Base-by-base conservation (phyloP, 2,797 vertebrate species). In the Syngnathus rostellatus region DNA sequence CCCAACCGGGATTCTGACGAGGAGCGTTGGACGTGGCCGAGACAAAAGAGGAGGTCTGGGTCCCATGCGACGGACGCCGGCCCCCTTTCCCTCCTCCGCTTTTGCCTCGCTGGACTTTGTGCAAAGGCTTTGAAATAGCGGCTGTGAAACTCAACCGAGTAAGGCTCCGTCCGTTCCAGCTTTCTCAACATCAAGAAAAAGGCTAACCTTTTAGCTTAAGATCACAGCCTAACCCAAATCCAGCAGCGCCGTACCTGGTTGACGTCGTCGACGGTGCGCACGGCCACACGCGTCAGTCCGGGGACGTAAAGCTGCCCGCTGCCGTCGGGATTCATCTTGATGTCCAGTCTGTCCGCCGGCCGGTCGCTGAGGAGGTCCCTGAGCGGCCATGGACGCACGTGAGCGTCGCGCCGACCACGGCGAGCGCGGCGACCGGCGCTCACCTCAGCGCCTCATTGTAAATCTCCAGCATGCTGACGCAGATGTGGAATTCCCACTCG, bases 401-500 rank as follows among this genome's bases (percentile, higher is more conserved):
- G 14, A 46, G 43, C 43, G 41, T 43, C 41, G 5, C 43, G 12
- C 43, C 2, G 43, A 2, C 12, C 10, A 3, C 45, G 14, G 45
- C 14, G 16, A 46, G 45, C 23, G 25, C 31, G 2, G 11, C 3
- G 21, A 2, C 1, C 11, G 72, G 0, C 2, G 11, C 72, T 86
- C 82, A 98, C 97, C 96, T 87, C 71, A 99, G 92, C 0, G 90
- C 90, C 83, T 99, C 97, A 0, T 99, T 99, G 92, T 99, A 99
- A 77, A 99, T 98, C 89, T 99, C 97, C 0, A 93, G 94, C 0
- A 93, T 93, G 3, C 94, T 97, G 81, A 98, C 94, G 0, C 89
- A 93, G 89, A 99, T 96, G 72, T 83, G 71, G 0, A 95, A 95
- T 63, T 94, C 91, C 97, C 96, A 98, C 85, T 96, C 94, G 0